Evolutionary conservation across 2,113 vertebrate species (phyloP), one percentile per base, ranked within the genome.

Genomic region (Felis chaus): DNA sequence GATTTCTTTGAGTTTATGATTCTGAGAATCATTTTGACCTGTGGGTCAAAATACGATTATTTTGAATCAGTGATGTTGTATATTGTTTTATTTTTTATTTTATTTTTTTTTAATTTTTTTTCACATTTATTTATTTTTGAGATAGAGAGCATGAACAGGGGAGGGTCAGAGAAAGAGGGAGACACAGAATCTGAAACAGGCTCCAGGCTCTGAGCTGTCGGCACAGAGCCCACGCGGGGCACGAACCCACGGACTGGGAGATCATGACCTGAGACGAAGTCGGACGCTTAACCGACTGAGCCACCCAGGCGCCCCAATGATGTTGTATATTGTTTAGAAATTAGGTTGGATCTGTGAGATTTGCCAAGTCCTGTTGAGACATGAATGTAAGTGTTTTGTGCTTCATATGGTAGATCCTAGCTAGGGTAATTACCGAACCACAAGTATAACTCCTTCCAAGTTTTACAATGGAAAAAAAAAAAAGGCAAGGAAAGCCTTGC

Each of bases 321-420:
- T 97, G 33, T 80, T 85, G 96, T 89, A 48, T 80, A 65, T 97
- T 93, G 63, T 90, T 93, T 89, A 94, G 53, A 86, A 96, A 91
- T 74, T n/a, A 97, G 48, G 23, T 45, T 48, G 3, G 50, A 71
- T 68, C 63, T 69, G 4, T 93, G 81, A 84, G 6, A 73, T 92
- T 94, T 86, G 41, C 36, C 74, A 74, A 96, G 13, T 89, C 53
- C 48, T 74, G 7, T 57, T 73, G 55, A 96, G 19, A 74, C 55
- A 69, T 1, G 21, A 95, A 80, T 65, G 25, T 80, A n/a, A 69
- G 7, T 90, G 29, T 63, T 81, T 78, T 79, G 16, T 69, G 36
- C 82, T 93, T 93, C 23, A 48, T 79, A 4, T 61, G 69, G n/a
- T 89, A 53, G 41, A 82, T 78, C 36, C 80, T 80, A 16, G 80